Evolutionary conservation across 2,888 invertebrate species (phyloP).

Genomic region (Drosophila prolongata): DNA sequence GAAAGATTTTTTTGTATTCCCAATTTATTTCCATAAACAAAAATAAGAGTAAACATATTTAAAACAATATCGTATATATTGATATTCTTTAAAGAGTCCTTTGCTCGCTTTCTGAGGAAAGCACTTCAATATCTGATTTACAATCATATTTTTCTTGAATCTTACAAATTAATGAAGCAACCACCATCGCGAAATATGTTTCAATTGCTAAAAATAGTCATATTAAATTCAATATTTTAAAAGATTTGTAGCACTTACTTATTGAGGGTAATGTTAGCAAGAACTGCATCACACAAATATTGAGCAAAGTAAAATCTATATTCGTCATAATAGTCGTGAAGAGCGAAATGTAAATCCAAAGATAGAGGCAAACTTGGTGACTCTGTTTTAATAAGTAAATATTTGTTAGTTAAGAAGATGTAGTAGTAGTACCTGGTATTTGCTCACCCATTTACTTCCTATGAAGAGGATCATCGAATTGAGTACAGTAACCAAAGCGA

Average conservation of each 20-base stretch:
- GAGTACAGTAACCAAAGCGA: conserved; percentile 1
- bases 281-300: neutral
- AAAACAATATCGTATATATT: too few species aligned
- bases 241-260: conserved; percentile 12
- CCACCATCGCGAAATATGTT: conserved; percentile 44
- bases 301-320: neutral
- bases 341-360: conserved; percentile 41
- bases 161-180: conserved; percentile 38
- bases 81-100: too few species aligned
- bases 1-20: too few species aligned
- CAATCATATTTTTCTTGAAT: neutral
- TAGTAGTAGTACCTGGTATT: too few species aligned
- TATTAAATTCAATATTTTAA: neutral
- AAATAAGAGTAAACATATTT: too few species aligned
- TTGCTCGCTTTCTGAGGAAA: conserved; percentile 14
- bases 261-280: neutral
- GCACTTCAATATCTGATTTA: conserved; percentile 12
- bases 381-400: conserved; percentile 22
- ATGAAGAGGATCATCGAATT: conserved; percentile 13
- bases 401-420: too few species aligned
- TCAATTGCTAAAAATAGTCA: conserved; percentile 33
- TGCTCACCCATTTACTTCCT: conserved; percentile 42
- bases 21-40: too few species aligned
- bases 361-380: conserved; percentile 26
- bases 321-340: neutral